Percentiles rank a stretch among this genome's conserved stretches.
Evolutionary conservation across 2,797 vertebrate species (phyloP).

Genomic region (Champsocephalus esox): DNA sequence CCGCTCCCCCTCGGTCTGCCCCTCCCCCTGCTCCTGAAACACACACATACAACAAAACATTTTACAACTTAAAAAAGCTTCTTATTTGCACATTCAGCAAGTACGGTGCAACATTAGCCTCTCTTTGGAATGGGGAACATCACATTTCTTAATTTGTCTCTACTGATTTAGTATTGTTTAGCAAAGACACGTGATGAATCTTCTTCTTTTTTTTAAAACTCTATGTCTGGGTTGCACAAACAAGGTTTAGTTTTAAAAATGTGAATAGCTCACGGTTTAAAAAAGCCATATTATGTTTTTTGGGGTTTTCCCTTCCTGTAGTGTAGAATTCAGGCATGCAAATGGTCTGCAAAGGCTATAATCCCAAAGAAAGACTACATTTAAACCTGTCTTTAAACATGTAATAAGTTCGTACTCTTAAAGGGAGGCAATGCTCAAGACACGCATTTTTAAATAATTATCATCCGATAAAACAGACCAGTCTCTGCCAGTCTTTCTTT

Average conservation of each 20-base stretch:
- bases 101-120: too few species aligned
- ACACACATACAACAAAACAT: slow-evolving; percentile 15
- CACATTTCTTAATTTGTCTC: not conserved
- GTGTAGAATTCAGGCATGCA: too few species aligned
- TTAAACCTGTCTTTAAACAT: not conserved
- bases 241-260: not conserved
- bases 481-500: too few species aligned
- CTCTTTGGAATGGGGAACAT: not conserved
- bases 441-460: too few species aligned
- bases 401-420: not conserved
- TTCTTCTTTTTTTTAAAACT: too few species aligned
- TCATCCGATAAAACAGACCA: too few species aligned
- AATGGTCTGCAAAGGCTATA: too few species aligned
- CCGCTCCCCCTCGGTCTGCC: slow-evolving; percentile 85
- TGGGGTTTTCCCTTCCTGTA: too few species aligned
- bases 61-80: not conserved
- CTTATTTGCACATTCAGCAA: not conserved
- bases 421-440: too few species aligned
- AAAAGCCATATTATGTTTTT: too few species aligned
- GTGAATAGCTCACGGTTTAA: too few species aligned
- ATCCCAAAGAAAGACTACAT: not conserved
- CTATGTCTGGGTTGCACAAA: not conserved
- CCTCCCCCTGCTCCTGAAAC: slow-evolving; percentile 83
- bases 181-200: too few species aligned
- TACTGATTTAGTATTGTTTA: not conserved